These are phyloP conservation scores for Sus cebifrons DNA, from an alignment of 2,797 vertebrate species.

Conservation along the genomic window DNA sequence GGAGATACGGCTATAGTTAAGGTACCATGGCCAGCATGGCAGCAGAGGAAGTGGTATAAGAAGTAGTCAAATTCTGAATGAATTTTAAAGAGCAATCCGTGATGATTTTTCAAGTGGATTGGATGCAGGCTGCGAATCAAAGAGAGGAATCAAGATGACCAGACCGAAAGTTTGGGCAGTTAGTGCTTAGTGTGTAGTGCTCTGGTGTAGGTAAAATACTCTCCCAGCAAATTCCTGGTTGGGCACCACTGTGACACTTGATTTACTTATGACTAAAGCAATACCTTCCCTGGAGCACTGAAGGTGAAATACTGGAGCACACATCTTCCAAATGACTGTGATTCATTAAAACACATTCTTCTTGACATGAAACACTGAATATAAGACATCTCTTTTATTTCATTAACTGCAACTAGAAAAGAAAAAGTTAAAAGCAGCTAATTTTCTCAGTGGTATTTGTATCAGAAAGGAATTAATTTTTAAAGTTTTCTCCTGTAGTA, in stretches of 20 bases:
- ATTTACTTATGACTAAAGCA: neutral
- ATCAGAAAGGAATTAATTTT: slow-evolving; percentile 3
- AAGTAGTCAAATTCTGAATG: neutral
- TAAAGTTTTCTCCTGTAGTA: neutral
- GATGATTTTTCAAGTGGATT: neutral
- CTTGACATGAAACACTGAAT: neutral
- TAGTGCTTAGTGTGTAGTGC: neutral
- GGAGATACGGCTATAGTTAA: neutral
- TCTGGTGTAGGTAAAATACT: neutral
- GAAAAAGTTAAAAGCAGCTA: neutral
- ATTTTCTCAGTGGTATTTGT: neutral
- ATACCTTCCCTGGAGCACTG: neutral
- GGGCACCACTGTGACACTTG: neutral
- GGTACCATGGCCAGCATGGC: neutral
- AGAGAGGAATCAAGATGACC: neutral
- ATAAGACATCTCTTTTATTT: neutral
- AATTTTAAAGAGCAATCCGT: neutral
- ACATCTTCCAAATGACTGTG: neutral
- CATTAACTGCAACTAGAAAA: neutral
- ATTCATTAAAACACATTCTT: slow-evolving; percentile 31
- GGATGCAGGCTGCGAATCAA: neutral
- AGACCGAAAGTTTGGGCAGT: neutral
- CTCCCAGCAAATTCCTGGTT: neutral
- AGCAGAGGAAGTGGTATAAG: neutral
- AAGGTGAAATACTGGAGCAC: neutral